Evolutionary conservation across 1,140 invertebrate genomes (phyloP).

Genomic region (Caenorhabditis remanei): DNA sequence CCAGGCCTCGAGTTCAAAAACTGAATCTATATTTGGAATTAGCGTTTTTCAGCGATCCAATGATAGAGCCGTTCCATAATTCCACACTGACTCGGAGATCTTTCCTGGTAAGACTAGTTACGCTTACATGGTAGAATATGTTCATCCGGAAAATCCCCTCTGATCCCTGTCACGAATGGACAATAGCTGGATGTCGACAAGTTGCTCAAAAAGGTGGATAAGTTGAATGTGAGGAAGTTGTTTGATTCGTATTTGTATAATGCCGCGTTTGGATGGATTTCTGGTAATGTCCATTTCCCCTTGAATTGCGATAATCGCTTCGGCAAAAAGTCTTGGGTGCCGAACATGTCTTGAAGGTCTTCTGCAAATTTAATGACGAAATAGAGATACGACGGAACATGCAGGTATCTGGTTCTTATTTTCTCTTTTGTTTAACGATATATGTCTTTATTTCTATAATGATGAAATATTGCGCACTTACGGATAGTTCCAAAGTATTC

Average conservation of each 20-base stretch:
- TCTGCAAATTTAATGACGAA: not conserved
- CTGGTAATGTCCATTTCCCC: slow-evolving; percentile 25
- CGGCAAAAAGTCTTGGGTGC: slow-evolving; percentile 30
- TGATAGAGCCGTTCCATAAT: too few species aligned
- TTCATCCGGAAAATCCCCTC: not conserved
- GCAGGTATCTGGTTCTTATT: not conserved
- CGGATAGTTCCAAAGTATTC: slow-evolving; percentile 20
- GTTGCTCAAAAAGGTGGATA: slow-evolving; percentile 31
- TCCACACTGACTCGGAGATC: too few species aligned
- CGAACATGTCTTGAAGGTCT: slow-evolving; percentile 31
- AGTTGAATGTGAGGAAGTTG: slow-evolving; percentile 15
- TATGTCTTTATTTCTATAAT: too few species aligned
- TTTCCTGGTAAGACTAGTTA: too few species aligned
- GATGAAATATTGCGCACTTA: not conserved
- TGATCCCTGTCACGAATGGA: slow-evolving; percentile 5
- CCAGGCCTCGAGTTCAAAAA: too few species aligned
- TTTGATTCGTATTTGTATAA: slow-evolving; percentile 11
- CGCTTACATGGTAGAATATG: slow-evolving; percentile 15
- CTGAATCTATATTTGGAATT: too few species aligned
- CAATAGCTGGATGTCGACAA: not conserved
- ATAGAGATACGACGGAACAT: too few species aligned
- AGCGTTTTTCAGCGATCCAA: too few species aligned
- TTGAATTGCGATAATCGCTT: slow-evolving; percentile 34
- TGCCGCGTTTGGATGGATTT: slow-evolving; percentile 25
- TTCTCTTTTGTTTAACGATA: not conserved